Percentiles rank a stretch among this genome's conserved stretches.
phyloP scores from a whole-genome alignment of 2,888 invertebrate species.

The Celastrina argiolus region DNA sequence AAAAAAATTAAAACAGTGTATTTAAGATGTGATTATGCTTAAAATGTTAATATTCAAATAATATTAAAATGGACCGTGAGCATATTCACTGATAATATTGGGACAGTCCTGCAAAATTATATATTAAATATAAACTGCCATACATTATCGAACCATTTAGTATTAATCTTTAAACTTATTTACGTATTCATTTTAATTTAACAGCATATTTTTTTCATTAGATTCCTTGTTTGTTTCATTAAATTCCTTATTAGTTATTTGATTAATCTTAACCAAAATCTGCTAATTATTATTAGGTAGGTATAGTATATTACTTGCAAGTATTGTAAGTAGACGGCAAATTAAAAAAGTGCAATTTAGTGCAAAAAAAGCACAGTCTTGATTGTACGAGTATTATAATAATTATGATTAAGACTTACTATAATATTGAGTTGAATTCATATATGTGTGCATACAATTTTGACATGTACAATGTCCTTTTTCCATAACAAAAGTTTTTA shows the following conservation, averaged over 20 bases:
- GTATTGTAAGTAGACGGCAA: background rate
- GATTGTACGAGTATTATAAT: background rate
- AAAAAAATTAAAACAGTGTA: slow-evolving; percentile 2
- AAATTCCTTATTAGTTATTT: too few relatives aligned
- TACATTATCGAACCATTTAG: background rate
- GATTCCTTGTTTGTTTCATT: too few relatives aligned
- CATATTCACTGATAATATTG: background rate
- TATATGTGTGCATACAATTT: background rate
- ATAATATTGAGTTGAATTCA: slow-evolving; percentile 3
- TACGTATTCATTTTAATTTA: background rate
- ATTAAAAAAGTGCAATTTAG: background rate
- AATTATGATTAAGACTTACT: background rate
- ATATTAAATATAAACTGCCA: background rate
- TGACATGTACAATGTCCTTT: background rate
- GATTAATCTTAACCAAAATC: too few relatives aligned
- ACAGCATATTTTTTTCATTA: background rate
- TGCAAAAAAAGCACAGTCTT: background rate
- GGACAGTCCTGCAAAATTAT: background rate
- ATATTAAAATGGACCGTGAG: background rate
- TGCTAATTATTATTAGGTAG: too few relatives aligned
- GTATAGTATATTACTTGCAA: background rate
- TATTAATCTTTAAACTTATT: background rate
- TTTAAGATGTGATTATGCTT: background rate
- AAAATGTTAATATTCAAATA: background rate
- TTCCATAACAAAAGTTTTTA: background rate